These are phyloP conservation scores for Hydropsyche betteni DNA, from an alignment of 2,888 invertebrate genomes.

Conservation along the genomic window DNA sequence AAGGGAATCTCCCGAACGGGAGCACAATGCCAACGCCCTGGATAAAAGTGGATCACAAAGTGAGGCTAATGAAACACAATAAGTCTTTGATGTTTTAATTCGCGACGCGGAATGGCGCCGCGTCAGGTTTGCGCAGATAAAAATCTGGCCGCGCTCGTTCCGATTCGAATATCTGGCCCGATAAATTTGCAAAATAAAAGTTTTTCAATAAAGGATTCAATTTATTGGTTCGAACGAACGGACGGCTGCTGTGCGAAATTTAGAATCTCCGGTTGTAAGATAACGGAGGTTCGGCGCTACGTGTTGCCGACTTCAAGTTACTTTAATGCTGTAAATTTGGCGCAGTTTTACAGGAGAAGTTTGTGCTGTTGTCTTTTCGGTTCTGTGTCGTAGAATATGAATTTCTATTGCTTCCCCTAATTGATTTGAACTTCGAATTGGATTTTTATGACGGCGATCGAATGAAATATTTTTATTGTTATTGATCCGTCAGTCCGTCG, in stretches of 20 bases:
- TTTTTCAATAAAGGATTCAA: neutral
- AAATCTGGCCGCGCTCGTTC: neutral
- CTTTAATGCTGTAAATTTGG: constrained; percentile 7
- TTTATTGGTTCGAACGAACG: neutral
- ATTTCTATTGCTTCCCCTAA: no score
- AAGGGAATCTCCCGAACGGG: constrained; percentile 16
- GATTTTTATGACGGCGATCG: no score
- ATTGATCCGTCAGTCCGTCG: no score
- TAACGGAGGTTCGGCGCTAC: neutral
- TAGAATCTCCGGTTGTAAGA: constrained; percentile 1
- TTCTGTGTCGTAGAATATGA: no score
- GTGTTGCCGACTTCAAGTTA: neutral
- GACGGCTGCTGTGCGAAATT: neutral
- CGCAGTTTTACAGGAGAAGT: neutral
- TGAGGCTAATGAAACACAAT: constrained; percentile 37
- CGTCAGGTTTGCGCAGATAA: no score
- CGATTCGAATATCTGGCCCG: neutral
- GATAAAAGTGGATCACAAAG: constrained; percentile 26
- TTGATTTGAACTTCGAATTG: no score
- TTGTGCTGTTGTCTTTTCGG: neutral
- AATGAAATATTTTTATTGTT: no score
- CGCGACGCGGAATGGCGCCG: no score
- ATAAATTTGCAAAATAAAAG: constrained; percentile 5
- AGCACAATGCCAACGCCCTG: constrained; percentile 10
- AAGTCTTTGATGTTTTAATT: constrained; percentile 34